These are phyloP conservation scores for Heliothis virescens DNA, from an alignment of 1,140 invertebrate species.

Conservation along the genomic window DNA sequence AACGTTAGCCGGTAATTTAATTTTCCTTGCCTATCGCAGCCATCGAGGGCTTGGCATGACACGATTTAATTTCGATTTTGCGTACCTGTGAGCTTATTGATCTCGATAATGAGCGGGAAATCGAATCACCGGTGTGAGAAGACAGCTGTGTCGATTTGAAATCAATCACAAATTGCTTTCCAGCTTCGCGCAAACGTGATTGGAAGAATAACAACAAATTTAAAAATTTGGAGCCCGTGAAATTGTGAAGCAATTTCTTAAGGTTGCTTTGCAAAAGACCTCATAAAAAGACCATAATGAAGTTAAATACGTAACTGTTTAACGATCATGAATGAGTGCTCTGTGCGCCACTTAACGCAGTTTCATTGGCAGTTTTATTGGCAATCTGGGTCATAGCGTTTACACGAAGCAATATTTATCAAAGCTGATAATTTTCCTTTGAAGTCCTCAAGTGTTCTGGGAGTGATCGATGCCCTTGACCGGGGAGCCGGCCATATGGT, in stretches of 20 bases:
- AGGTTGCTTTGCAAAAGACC: background rate
- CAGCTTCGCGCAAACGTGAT: constrained; percentile 59
- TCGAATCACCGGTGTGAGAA: constrained; percentile 61
- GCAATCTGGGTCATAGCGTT: constrained; percentile 53
- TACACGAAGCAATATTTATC: constrained; percentile 49
- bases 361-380: constrained; percentile 52
- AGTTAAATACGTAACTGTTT: constrained; percentile 35
- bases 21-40: constrained; percentile 48
- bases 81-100: constrained; percentile 58
- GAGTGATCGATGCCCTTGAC: constrained; percentile 68
- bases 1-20: constrained; percentile 56
- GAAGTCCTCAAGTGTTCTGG: constrained; percentile 61
- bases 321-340: constrained; percentile 27
- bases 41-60: constrained; percentile 32
- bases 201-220: constrained; percentile 46
- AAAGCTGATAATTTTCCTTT: constrained; percentile 59
- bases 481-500: constrained; percentile 60
- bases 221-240: constrained; percentile 3
- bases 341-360: constrained; percentile 32
- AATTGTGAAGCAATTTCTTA: background rate
- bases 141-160: constrained; percentile 59
- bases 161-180: constrained; percentile 65
- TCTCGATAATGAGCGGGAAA: constrained; percentile 67
- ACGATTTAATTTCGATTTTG: constrained; percentile 58
- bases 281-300: constrained; percentile 10